phyloP scores from a whole-genome alignment of 2,797 vertebrate species.

The Cheracebus regulus region DNA sequence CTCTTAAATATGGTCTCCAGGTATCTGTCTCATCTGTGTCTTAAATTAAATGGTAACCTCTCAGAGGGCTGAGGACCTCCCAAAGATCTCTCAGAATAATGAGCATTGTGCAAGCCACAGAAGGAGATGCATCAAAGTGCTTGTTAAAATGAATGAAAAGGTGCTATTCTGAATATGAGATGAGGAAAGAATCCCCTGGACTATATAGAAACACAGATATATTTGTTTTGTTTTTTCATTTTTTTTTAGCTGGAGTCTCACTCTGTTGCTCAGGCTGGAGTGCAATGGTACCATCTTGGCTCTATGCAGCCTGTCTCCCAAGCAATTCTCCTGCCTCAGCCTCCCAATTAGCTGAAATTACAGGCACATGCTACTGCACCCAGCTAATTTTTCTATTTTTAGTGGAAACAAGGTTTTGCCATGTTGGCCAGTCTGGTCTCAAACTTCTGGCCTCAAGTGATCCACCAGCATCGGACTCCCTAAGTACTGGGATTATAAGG shows the following conservation, averaged over 20 bases:
- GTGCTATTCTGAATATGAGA: slow-evolving; percentile 5
- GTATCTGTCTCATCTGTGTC: background rate
- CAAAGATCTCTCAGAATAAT: background rate
- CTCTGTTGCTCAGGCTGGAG: background rate
- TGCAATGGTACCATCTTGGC: background rate
- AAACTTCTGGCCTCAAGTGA: background rate
- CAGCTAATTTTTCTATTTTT: background rate
- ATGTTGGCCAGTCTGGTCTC: background rate
- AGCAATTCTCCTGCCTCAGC: background rate
- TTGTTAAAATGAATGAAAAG: background rate
- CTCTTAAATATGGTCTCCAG: background rate
- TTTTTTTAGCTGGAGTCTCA: background rate
- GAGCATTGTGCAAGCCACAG: background rate
- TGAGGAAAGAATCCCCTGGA: background rate
- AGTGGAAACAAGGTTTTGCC: background rate
- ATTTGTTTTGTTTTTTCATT: background rate
- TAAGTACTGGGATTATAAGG: background rate
- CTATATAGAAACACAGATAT: background rate
- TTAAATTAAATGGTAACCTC: background rate
- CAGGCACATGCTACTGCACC: background rate
- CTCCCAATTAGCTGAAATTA: background rate
- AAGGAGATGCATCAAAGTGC: background rate
- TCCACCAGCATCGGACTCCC: background rate
- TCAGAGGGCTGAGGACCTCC: background rate
- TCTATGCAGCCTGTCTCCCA: background rate